These are phyloP conservation scores for Austrolebias charrua DNA, from an alignment of 2,797 vertebrate species.

Conservation along the genomic window DNA sequence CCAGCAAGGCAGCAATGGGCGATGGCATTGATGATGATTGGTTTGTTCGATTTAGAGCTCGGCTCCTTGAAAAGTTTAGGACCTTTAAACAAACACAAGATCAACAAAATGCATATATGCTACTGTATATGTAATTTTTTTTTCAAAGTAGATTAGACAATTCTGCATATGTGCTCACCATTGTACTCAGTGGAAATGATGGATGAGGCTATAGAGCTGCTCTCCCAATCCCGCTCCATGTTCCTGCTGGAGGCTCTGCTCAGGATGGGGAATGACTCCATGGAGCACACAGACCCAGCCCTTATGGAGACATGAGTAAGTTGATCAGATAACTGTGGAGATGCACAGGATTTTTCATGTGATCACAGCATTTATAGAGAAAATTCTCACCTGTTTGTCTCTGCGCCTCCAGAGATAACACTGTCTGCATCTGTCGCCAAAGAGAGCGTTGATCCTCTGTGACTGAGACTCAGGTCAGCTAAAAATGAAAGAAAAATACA, in stretches of 20 bases:
- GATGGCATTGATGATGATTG: slow-evolving; percentile 96
- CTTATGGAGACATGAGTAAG: slow-evolving; percentile 35
- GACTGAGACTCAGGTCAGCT: slow-evolving; percentile 88
- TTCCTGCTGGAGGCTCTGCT: slow-evolving; percentile 86
- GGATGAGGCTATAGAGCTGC: slow-evolving; percentile 93
- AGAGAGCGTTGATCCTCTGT: slow-evolving; percentile 93
- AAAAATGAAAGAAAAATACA: slow-evolving; percentile 13
- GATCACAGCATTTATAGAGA: not conserved
- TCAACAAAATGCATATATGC: not conserved
- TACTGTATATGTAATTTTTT: not conserved
- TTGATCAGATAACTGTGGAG: not conserved
- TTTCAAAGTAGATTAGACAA: not conserved
- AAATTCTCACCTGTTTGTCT: slow-evolving; percentile 61
- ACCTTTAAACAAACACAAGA: slow-evolving; percentile 71
- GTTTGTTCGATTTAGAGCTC: slow-evolving; percentile 98
- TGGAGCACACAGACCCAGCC: slow-evolving; percentile 79
- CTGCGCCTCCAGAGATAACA: slow-evolving; percentile 86
- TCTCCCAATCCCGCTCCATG: slow-evolving; percentile 97
- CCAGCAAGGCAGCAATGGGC: slow-evolving; percentile 97
- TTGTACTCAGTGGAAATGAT: slow-evolving; percentile 94
- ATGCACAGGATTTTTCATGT: not conserved
- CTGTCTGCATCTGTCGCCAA: slow-evolving; percentile 92
- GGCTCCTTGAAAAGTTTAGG: slow-evolving; percentile 98
- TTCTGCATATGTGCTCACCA: slow-evolving; percentile 74
- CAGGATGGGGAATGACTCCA: slow-evolving; percentile 85